Evolutionary conservation across 2,888 invertebrate genomes (phyloP).

Genomic region (Callinectes sapidus): DNA sequence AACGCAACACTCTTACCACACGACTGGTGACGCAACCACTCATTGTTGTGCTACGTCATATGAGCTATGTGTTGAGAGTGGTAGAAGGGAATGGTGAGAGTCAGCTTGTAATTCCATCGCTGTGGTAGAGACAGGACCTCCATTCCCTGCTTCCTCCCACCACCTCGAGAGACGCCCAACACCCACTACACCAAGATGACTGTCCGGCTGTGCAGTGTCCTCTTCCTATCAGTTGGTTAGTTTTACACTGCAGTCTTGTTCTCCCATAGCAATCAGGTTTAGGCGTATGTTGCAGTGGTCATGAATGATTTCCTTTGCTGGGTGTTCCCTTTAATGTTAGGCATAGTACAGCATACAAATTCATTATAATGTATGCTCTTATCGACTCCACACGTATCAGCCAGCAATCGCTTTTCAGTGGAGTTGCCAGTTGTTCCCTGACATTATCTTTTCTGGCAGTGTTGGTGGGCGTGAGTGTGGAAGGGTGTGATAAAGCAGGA

Average conservation of each 20-base stretch:
- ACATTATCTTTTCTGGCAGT: neutral
- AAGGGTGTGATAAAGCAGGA: neutral
- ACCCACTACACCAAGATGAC: neutral
- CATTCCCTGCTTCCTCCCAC: neutral
- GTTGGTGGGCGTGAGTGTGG: neutral
- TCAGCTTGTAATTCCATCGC: neutral
- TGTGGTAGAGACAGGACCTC: neutral
- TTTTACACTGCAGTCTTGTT: neutral
- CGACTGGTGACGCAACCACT: too few species aligned
- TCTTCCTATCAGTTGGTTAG: neutral
- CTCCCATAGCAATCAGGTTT: neutral
- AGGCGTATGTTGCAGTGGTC: too few species aligned
- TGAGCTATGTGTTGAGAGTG: too few species aligned
- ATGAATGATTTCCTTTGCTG: neutral
- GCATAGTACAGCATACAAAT: too few species aligned
- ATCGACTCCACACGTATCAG: too few species aligned
- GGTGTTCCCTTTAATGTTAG: neutral
- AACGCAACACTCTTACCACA: too few species aligned
- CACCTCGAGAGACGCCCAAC: neutral
- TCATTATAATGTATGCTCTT: too few species aligned
- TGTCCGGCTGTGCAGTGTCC: neutral
- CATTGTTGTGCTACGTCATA: too few species aligned
- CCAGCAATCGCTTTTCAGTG: neutral
- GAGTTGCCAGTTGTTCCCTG: neutral
- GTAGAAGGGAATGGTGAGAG: too few species aligned